phyloP scores from a whole-genome alignment of 2,113 vertebrate species.

The Phrynosoma blainvillii region DNA sequence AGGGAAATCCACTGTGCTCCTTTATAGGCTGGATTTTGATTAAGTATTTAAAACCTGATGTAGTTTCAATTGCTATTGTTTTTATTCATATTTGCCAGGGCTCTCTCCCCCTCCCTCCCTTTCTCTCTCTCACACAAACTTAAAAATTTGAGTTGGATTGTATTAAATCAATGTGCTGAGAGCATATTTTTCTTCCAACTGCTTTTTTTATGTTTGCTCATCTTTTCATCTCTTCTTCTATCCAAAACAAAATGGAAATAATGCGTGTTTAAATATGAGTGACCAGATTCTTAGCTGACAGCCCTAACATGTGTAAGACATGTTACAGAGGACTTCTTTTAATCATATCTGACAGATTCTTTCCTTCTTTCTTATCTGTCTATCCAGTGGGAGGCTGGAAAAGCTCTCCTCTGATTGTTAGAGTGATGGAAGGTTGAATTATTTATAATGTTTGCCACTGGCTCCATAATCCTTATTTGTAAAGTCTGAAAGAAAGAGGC shows the following conservation, averaged over 20 bases:
- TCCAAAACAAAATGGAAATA: constrained; percentile 65
- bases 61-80: not conserved
- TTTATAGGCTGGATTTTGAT: not conserved
- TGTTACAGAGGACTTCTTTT: constrained; percentile 64
- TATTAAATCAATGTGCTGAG: constrained; percentile 22
- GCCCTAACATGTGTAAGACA: constrained; percentile 55
- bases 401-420: constrained; percentile 54
- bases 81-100: not conserved
- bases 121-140: not conserved
- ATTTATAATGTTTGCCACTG: constrained; percentile 66
- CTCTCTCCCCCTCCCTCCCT: not conserved
- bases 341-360: constrained; percentile 66
- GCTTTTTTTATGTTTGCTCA: constrained; percentile 63
- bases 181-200: constrained; percentile 17
- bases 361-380: constrained; percentile 49
- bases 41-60: not conserved
- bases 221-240: constrained; percentile 46
- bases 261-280: constrained; percentile 70
- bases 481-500: constrained; percentile 26
- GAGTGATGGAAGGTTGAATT: constrained; percentile 67
- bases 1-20: not conserved
- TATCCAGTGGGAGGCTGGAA: constrained; percentile 55
- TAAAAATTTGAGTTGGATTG: not conserved
- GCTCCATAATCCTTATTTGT: constrained; percentile 40
- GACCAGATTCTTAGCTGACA: constrained; percentile 61